Percentiles rank a stretch among this genome's conserved stretches.
phyloP scores from a whole-genome alignment of 2,888 invertebrate genomes.

The Allolobophora icterica region DNA sequence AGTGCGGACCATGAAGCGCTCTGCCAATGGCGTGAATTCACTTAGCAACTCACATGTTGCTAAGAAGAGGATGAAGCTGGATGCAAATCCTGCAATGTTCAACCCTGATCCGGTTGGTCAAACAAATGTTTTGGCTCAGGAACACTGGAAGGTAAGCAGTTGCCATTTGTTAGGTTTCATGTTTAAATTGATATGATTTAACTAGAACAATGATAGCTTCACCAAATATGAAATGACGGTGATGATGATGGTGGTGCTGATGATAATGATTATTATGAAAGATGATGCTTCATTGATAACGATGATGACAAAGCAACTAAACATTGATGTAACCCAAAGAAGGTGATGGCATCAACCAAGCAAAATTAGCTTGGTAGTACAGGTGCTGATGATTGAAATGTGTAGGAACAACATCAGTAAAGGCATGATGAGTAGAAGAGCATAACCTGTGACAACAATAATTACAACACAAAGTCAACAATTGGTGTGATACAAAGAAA shows the following conservation, averaged over 20 bases:
- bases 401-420: not conserved
- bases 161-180: not conserved
- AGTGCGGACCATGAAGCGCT: not conserved
- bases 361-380: not conserved
- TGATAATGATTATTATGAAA: too few species aligned
- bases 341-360: not conserved
- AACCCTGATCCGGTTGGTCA: not conserved
- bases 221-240: too few species aligned
- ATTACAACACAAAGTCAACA: not conserved
- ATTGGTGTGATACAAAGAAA: not conserved
- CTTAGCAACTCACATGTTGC: not conserved
- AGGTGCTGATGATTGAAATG: not conserved
- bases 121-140: not conserved
- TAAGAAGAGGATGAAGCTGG: not conserved
- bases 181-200: not conserved
- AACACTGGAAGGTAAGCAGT: slow-evolving; percentile 14
- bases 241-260: too few species aligned
- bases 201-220: too few species aligned
- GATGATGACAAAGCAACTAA: not conserved
- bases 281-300: too few species aligned
- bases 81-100: not conserved
- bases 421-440: not conserved
- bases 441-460: not conserved
- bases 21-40: not conserved
- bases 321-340: not conserved